Base-by-base conservation (phyloP, 2,797 vertebrate genomes). In the Hydrophis major region DNA sequence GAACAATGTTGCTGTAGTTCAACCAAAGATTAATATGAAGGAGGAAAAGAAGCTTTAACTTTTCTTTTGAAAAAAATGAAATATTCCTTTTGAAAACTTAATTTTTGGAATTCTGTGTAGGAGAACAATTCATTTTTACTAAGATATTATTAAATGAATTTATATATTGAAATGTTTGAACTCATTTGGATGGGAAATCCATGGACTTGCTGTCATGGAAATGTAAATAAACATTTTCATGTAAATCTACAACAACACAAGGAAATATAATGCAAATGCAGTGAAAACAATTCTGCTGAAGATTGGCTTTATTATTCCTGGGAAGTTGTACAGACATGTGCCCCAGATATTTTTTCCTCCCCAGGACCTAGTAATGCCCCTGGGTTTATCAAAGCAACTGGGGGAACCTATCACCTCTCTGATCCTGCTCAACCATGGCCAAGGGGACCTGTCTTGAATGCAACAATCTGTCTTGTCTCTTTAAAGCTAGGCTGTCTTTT, bases 381-480 rank as follows among this genome's bases (percentile, higher is more conserved):
- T 47, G 74, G 74, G 74, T 83, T 83, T 47, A 83, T 83, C 20
- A 83, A 87, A 87, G 50, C 50, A 55, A 87, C 37, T 83, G 74
- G 74, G 37, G 74, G 37, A 25, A 83, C 74, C 37, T 47, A 37
- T 25, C 74, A 12, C 20, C 37, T 83, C 37, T 10, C 74, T 83
- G 74, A 20, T 83, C 74, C 37, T 47, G 74, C 74, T 83, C 37
- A 83, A 25, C 74, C 74, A 83, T 83, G 74, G 8, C 37, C 10
- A 83, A 83, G 37, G 47, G 37, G 37, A 47, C 37, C 10, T 11
- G 20, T n/a, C 57, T 25, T 50, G 90, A 94, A 93, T 87, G 87
- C 91, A 61, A 93, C 53, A 93, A 57, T 94, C 95, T 60, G 87
- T 55, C 83, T 94, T 89, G 91, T 90, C 94, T 69, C 95, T 59